Conservation (phyloP, 2,113 vertebrate genomes). For the Xiphias gladius region DNA sequence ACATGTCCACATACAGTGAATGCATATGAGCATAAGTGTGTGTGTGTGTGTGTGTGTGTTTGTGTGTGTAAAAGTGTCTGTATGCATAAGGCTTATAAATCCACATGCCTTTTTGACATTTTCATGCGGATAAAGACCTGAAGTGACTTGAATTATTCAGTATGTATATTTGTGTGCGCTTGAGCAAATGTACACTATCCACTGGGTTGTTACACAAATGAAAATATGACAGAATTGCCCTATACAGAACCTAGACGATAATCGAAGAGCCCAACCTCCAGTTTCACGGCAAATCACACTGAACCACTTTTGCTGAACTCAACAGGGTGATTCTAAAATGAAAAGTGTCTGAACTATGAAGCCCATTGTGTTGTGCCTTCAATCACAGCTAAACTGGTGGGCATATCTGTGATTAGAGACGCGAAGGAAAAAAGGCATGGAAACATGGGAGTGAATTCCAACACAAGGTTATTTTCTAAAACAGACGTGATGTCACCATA, state of each 20-base stretch:
- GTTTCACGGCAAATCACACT: neutral
- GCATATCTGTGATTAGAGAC: neutral
- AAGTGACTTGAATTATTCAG: neutral
- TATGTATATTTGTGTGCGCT: neutral
- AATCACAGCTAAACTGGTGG: neutral
- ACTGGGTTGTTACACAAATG: conserved; percentile 13
- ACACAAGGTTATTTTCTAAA: conserved; percentile 19
- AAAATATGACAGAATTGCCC: conserved; percentile 24
- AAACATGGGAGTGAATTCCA: conserved; percentile 16
- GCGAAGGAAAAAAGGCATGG: neutral
- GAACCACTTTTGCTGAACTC: neutral
- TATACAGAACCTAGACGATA: conserved; percentile 5
- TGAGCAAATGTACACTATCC: neutral
- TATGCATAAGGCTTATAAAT: too few relatives aligned
- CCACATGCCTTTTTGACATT: neutral
- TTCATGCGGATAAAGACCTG: neutral
- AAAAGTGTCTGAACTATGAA: neutral
- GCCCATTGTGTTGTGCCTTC: neutral
- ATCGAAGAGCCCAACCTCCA: neutral
- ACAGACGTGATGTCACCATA: conserved; percentile 28
- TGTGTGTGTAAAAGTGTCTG: neutral
- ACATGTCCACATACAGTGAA: neutral
- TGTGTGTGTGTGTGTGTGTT: neutral
- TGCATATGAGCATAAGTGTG: neutral
- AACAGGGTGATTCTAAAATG: neutral